Conservation (phyloP, 1,140 invertebrate species). For the Zaprionus inermis region DNA sequence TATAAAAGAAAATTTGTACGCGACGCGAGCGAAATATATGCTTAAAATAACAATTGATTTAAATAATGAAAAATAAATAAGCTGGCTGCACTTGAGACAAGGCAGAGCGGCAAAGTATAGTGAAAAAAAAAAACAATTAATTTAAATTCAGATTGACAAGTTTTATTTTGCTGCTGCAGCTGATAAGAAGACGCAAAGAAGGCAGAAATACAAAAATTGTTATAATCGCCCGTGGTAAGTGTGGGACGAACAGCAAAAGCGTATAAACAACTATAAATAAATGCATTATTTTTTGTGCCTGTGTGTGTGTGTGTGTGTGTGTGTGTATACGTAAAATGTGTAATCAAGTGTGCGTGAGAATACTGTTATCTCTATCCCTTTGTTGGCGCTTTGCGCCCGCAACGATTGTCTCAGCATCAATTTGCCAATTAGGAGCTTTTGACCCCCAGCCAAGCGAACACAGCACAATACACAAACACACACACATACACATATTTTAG, state of each 20-base stretch:
- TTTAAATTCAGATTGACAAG: conserved; percentile 7
- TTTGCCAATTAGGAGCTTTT: conserved; percentile 76
- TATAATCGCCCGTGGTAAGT: conserved; percentile 43
- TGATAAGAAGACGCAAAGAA: conserved; percentile 34
- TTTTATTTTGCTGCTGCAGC: conserved; percentile 4
- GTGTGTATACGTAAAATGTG: conserved; percentile 7
- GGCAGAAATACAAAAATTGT: not conserved
- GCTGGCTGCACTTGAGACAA: not conserved
- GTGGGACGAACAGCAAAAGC: no score
- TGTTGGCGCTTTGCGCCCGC: conserved; percentile 25
- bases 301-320: conserved; percentile 7
- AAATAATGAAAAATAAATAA: not conserved
- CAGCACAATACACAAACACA: not conserved
- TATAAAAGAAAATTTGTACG: conserved; percentile 8
- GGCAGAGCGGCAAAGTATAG: not conserved
- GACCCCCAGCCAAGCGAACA: conserved; percentile 34
- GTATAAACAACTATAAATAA: conserved; percentile 27
- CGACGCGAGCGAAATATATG: not conserved
- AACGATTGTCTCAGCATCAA: conserved; percentile 51
- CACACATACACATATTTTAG: conserved; percentile 4
- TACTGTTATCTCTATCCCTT: conserved; percentile 53
- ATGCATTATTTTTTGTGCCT: conserved; percentile 1
- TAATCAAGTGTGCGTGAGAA: conserved; percentile 22
- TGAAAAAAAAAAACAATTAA: conserved; percentile 14
- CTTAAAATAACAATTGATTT: not conserved